Conservation (phyloP, 2,113 vertebrate genomes). For the Pica pica region DNA sequence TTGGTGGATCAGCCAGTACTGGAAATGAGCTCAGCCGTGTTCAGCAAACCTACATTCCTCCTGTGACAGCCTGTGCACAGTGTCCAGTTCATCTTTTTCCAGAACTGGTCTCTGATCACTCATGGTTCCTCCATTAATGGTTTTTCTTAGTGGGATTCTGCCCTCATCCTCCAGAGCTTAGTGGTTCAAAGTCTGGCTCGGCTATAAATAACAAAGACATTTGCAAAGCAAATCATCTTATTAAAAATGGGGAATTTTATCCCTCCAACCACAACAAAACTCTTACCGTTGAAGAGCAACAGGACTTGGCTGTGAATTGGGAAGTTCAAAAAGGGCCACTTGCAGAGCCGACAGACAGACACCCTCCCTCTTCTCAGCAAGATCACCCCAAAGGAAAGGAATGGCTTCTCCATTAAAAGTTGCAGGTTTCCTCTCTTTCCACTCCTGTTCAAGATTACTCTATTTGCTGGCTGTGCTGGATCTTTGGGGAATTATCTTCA, state of each 20-base stretch:
- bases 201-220: slow-evolving; percentile 62
- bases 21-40: background rate
- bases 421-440: slow-evolving; percentile 55
- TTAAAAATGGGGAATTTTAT: slow-evolving; percentile 45
- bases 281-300: slow-evolving; percentile 39
- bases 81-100: slow-evolving; percentile 46
- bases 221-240: slow-evolving; percentile 61
- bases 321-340: slow-evolving; percentile 58
- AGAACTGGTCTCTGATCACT: slow-evolving; percentile 39
- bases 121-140: slow-evolving; percentile 47
- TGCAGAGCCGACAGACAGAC: slow-evolving; percentile 50
- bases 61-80: background rate
- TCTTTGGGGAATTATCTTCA: slow-evolving; percentile 42
- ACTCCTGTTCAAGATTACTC: slow-evolving; percentile 27
- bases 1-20: slow-evolving; percentile 8
- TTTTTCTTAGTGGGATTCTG: slow-evolving; percentile 59
- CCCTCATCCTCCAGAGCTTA: slow-evolving; percentile 46
- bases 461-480: slow-evolving; percentile 13
- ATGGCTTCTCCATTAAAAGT: slow-evolving; percentile 66
- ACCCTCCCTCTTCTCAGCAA: slow-evolving; percentile 56
- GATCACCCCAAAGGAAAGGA: slow-evolving; percentile 54
- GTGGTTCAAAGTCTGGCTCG: slow-evolving; percentile 18
- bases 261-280: slow-evolving; percentile 54
- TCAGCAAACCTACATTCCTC: slow-evolving; percentile 31
- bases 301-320: slow-evolving; percentile 42